These are phyloP conservation scores for Drosophila phalerata DNA, from an alignment of 2,888 invertebrate genomes.

Conservation along the genomic window DNA sequence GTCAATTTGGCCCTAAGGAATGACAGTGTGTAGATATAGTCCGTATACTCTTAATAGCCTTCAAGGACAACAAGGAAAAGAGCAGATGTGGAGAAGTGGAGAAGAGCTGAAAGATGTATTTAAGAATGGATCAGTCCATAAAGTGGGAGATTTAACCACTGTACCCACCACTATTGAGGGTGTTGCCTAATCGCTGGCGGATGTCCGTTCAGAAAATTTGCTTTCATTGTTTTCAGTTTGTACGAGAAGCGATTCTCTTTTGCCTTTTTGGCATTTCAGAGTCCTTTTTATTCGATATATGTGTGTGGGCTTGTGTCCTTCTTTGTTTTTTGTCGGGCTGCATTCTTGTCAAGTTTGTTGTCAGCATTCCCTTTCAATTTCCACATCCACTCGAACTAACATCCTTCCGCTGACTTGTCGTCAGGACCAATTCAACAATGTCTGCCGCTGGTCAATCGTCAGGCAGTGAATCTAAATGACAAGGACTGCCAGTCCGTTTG, in stretches of 20 bases:
- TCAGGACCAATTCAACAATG: constrained; percentile 53
- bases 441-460: constrained; percentile 55
- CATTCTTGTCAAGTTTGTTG: constrained; percentile 70
- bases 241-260: constrained; percentile 25
- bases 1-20: neutral
- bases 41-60: constrained; percentile 14
- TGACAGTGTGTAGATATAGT: constrained; percentile 5
- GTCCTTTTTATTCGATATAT: constrained; percentile 21
- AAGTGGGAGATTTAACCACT: constrained; percentile 87
- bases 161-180: constrained; percentile 7
- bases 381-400: constrained; percentile 77
- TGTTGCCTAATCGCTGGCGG: constrained; percentile 71
- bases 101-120: constrained; percentile 8
- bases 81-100: neutral
- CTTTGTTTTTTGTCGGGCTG: constrained; percentile 37
- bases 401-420: constrained; percentile 77
- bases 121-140: constrained; percentile 20
- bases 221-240: constrained; percentile 72
- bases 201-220: constrained; percentile 77
- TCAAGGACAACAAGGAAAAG: constrained; percentile 9
- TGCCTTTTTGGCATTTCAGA: constrained; percentile 39
- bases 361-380: constrained; percentile 82
- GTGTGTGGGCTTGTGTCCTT: constrained; percentile 15
- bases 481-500: constrained; percentile 70
- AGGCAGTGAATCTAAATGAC: constrained; percentile 71